Evolutionary conservation across 2,113 vertebrate genomes (phyloP), one percentile per base, ranked within the genome.

Genomic region (Acrocephalus kingi): DNA sequence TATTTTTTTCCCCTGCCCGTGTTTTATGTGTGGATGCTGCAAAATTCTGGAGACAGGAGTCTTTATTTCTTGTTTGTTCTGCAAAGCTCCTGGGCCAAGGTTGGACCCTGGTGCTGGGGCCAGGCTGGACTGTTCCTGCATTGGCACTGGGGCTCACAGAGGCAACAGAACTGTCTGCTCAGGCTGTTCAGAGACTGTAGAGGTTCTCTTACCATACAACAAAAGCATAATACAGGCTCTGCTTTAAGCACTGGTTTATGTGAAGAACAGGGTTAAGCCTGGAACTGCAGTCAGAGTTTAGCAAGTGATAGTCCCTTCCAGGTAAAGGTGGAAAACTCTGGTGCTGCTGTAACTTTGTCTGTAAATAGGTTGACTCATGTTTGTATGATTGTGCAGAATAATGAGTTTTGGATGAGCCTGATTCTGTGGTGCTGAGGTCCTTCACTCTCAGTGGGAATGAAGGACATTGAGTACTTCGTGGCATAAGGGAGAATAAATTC

Each of bases 51-150:
- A 76, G 46, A 15, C 3, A 5, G 43, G 33, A 51, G 33, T 24
- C 37, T 48, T 25, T 55, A 7, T 71, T 78, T 61, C 9, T 41
- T 63, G 11, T 63, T n/a, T 45, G 4, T 49, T 62, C 35, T 75
- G 31, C 59, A 31, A 27, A 88, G 51, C 31, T 18, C 18, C 14
- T 24, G 2, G 5, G 15, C 27, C 25, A 13, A 4, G 41, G 43
- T 35, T 2, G 1, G 52, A 33, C 30, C 21, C 9, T 11, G 30
- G 27, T 43, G 9, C 8, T 41, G 0, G 2, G 72, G 22, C 55
- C 31, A 18, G 58, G 14, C 37, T 5, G 28, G 18, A 33, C 66
- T 4, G 5, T 18, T 64, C 3, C 19, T 68, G 54, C 3, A 0
- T 22, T 27, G 19, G 27, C 35, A 2, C 37, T 72, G 76, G n/a